A percentile compares a stretch with the other conserved stretches of the same genome.
Conservation (phyloP, 1,140 invertebrate genomes). For the Branchinecta lindahli region DNA sequence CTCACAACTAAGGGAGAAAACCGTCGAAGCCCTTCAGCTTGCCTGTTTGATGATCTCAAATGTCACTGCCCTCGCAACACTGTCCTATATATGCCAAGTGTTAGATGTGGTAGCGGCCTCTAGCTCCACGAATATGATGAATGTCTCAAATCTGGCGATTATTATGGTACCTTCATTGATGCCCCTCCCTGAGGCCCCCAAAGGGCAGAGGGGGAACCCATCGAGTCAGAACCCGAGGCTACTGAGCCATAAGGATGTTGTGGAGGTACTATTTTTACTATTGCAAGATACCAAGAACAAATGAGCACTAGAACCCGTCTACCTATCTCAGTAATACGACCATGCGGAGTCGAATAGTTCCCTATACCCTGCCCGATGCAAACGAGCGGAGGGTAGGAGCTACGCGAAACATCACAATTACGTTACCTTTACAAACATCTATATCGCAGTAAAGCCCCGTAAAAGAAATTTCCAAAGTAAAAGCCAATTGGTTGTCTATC, state of each 20-base stretch:
- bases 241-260: slow-evolving; percentile 43
- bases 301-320: too few relatives aligned
- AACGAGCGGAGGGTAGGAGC: too few relatives aligned
- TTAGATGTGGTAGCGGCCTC: slow-evolving; percentile 37
- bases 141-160: slow-evolving; percentile 56
- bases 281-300: neutral
- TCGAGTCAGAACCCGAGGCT: slow-evolving; percentile 38
- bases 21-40: slow-evolving; percentile 39
- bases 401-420: too few relatives aligned
- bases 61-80: slow-evolving; percentile 42
- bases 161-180: slow-evolving; percentile 66
- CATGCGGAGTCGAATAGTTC: too few relatives aligned
- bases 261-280: slow-evolving; percentile 37
- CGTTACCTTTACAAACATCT: too few relatives aligned
- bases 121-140: slow-evolving; percentile 60
- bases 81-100: slow-evolving; percentile 49
- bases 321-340: too few relatives aligned
- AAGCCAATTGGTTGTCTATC: too few relatives aligned
- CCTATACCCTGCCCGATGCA: too few relatives aligned
- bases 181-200: slow-evolving; percentile 41
- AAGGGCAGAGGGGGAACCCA: slow-evolving; percentile 36
- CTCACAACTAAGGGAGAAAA: slow-evolving; percentile 29
- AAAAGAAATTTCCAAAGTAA: too few relatives aligned
- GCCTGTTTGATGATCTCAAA: slow-evolving; percentile 45
- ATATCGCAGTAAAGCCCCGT: too few relatives aligned